Conservation (phyloP, 2,797 vertebrate genomes). For the Hirundo rustica region DNA sequence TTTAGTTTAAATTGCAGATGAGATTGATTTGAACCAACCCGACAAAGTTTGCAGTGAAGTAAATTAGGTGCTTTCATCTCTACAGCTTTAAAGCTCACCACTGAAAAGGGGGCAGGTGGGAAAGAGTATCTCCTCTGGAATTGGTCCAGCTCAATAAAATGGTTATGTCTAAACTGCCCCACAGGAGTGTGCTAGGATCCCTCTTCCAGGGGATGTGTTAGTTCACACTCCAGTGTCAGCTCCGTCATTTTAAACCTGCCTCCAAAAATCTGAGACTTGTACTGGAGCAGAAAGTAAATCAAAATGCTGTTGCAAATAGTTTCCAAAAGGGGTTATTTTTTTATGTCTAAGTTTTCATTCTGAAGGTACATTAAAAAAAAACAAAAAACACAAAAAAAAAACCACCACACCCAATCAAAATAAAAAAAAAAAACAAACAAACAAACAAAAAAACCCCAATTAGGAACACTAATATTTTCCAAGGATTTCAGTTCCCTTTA, state of each 20-base stretch:
- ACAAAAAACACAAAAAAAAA: background rate
- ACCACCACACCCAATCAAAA: too few species aligned
- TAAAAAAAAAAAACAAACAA: too few species aligned
- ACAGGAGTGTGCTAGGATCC: background rate
- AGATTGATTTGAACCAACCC: background rate
- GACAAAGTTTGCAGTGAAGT: background rate
- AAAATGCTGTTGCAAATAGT: background rate
- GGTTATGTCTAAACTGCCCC: background rate
- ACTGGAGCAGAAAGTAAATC: background rate
- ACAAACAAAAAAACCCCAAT: too few species aligned
- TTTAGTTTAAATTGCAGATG: constrained; percentile 20
- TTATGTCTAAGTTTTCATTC: background rate
- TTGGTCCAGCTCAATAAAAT: background rate
- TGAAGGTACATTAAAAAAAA: background rate
- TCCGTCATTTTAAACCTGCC: background rate
- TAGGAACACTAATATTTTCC: background rate
- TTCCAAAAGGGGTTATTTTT: background rate
- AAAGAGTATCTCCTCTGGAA: background rate
- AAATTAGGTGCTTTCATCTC: background rate
- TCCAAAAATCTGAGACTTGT: background rate
- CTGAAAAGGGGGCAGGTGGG: background rate
- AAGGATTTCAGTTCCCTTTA: background rate
- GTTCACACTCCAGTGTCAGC: background rate
- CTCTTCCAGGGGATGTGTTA: background rate
- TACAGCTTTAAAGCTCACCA: background rate